These are phyloP conservation scores for Cepaea nemoralis DNA, from an alignment of 1,140 invertebrate species.

Conservation along the genomic window DNA sequence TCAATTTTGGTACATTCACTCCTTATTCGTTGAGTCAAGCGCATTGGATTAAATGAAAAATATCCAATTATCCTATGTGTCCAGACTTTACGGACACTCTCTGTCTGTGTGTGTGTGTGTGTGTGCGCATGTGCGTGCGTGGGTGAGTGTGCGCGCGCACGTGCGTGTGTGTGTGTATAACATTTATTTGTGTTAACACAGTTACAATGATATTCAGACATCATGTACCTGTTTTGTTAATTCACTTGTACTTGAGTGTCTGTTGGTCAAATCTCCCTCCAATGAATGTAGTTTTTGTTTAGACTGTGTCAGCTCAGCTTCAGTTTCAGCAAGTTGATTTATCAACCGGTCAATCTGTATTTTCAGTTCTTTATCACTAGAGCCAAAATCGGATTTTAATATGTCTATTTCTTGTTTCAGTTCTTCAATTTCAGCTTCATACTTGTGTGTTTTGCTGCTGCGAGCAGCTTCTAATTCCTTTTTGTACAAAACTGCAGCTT, in stretches of 20 bases:
- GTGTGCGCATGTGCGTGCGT: no score
- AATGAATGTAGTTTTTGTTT: conserved; percentile 56
- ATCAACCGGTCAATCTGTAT: conserved; percentile 65
- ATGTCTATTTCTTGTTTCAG: conserved; percentile 62
- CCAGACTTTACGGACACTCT: no score
- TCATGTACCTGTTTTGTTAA: conserved; percentile 57
- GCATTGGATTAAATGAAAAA: no score
- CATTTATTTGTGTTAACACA: no score
- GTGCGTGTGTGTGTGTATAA: no score
- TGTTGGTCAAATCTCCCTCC: conserved; percentile 48
- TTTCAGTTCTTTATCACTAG: conserved; percentile 61
- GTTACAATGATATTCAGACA: neutral
- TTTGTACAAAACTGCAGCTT: conserved; percentile 70
- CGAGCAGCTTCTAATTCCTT: conserved; percentile 67
- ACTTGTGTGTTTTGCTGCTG: conserved; percentile 51
- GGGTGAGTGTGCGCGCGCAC: no score
- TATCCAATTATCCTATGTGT: no score
- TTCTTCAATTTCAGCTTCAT: conserved; percentile 50
- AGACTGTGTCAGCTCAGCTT: conserved; percentile 62
- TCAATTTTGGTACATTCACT: no score
- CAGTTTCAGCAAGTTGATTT: conserved; percentile 60
- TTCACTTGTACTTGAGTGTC: conserved; percentile 52
- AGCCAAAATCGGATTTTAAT: conserved; percentile 62
- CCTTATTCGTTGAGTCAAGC: no score
- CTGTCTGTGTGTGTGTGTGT: no score